Evolutionary conservation across 2,888 invertebrate genomes (phyloP), one percentile per base, ranked within the genome.

Genomic region (Drosophila niveifrons): DNA sequence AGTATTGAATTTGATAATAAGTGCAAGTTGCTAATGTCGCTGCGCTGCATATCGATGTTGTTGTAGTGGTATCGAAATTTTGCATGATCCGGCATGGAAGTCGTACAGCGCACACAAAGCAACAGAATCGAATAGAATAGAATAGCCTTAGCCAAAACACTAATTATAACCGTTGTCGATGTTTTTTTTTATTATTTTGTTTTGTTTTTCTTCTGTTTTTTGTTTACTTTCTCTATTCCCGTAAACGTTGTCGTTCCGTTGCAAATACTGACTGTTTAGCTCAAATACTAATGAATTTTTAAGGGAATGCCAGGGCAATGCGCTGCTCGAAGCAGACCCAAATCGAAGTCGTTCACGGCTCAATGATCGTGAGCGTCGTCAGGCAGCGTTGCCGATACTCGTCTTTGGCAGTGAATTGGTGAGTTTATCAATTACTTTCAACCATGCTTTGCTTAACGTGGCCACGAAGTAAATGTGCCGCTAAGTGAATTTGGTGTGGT

Each of bases 331-430:
- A 1, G 94, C 91, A 82, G 92, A 92, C 81, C 90, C 91, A 1
- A 91, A 92, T 82, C 91, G 83, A 90, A 94, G 92, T 85, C 93
- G 87, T 90, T 94, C 79, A 93, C 95, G 79, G 93, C 93, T 92
- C 88, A 96, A 96, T 66, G 97, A 97, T 88, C 93, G 96, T 57
- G 97, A 97, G 91, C 94, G 96, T 86, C 96, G 97, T 87, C 91
- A 98, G 91, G 98, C 98, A 0, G 97, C 97, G 0, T 92, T 97
- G 66, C 97, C 98, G 0, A 97, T 98, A 87, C 94, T 98, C 59
- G 97, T 98, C 44, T 98, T 98, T 92, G 98, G 98, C 65, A 96
- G 96, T 92, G 96, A 96, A 56, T 92, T 98, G 93, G 98, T 97
- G 90, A 65, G 1, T 28, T 13, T 4, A 13, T 28, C 23, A 6